Percentiles rank a stretch among this genome's conserved stretches.
Evolutionary conservation across 2,797 vertebrate genomes (phyloP).

Genomic region (Geotrypetes seraphini): DNA sequence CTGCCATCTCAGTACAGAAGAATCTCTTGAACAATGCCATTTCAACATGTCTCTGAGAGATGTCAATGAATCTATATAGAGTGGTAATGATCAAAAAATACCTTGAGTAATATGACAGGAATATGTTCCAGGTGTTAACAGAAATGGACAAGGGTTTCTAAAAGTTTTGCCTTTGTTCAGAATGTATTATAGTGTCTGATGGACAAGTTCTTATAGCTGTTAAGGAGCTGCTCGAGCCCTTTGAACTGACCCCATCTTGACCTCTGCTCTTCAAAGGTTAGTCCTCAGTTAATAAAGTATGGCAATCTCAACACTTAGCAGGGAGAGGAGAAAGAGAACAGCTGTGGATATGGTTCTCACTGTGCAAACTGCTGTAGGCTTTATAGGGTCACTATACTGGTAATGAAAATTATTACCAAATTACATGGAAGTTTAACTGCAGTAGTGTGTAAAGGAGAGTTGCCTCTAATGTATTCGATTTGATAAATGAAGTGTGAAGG

Average conservation of each 20-base stretch:
- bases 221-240: slow-evolving; percentile 54
- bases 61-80: slow-evolving; percentile 26
- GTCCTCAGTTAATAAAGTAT: slow-evolving; percentile 49
- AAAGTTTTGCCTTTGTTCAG: slow-evolving; percentile 57
- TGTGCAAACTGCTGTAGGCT: slow-evolving; percentile 69
- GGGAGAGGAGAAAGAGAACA: slow-evolving; percentile 68
- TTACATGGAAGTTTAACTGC: slow-evolving; percentile 95
- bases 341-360: slow-evolving; percentile 76
- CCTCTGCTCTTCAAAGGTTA: slow-evolving; percentile 61
- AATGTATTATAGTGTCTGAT: slow-evolving; percentile 44
- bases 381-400: slow-evolving; percentile 92
- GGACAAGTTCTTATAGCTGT: slow-evolving; percentile 60
- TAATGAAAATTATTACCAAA: slow-evolving; percentile 99
- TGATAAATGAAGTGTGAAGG: slow-evolving; percentile 99
- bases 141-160: slow-evolving; percentile 51
- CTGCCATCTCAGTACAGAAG: neutral
- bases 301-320: slow-evolving; percentile 55
- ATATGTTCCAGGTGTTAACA: slow-evolving; percentile 54
- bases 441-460: slow-evolving; percentile 66
- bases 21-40: slow-evolving; percentile 26
- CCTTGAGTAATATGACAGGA: slow-evolving; percentile 30
- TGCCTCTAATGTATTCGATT: slow-evolving; percentile 74
- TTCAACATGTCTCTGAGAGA: slow-evolving; percentile 31
- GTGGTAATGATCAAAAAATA: slow-evolving; percentile 29
- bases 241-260: slow-evolving; percentile 64